Percentiles rank a stretch among this genome's conserved stretches.
These are phyloP conservation scores for Drosophila demipolita DNA, from an alignment of 2,888 invertebrate species.

Conservation along the genomic window DNA sequence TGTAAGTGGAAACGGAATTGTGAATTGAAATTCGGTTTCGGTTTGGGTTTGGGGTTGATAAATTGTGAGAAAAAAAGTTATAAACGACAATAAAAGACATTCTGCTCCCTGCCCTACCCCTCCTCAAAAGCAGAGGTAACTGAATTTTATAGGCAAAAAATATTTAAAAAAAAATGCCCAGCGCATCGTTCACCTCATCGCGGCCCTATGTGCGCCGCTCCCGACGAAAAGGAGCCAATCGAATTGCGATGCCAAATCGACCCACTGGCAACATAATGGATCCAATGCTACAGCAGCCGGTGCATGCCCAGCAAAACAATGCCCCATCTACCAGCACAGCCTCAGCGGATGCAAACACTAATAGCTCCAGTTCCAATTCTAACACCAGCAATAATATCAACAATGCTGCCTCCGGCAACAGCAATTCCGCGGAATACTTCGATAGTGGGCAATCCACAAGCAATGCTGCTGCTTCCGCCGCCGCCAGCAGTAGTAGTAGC, in stretches of 20 bases:
- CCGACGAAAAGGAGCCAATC: slow-evolving; percentile 95
- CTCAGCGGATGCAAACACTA: slow-evolving; percentile 13
- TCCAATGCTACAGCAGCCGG: slow-evolving; percentile 89
- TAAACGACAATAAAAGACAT: slow-evolving; percentile 46
- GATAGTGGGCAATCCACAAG: slow-evolving; percentile 69
- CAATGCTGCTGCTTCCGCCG: slow-evolving; percentile 24
- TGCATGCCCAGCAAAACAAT: slow-evolving; percentile 81
- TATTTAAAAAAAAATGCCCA: slow-evolving; percentile 88
- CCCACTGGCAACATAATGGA: slow-evolving; percentile 86
- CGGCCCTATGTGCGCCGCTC: slow-evolving; percentile 96
- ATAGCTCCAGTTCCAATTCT: slow-evolving; percentile 11
- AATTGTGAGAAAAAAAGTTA: slow-evolving; percentile 74
- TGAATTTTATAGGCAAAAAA: slow-evolving; percentile 49
- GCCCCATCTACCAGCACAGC: slow-evolving; percentile 42
- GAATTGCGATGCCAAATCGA: slow-evolving; percentile 86
- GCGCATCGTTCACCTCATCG: slow-evolving; percentile 97
- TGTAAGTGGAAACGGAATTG: slow-evolving; percentile 48
- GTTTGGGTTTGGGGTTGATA: slow-evolving; percentile 72
- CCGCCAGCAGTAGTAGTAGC: slow-evolving; percentile 28
- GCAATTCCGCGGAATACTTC: slow-evolving; percentile 62
- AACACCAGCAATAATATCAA: slow-evolving; percentile 6
- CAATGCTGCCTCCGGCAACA: slow-evolving; percentile 44
- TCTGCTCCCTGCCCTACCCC: slow-evolving; percentile 1
- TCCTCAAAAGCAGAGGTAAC: slow-evolving; percentile 2
- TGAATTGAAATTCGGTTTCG: slow-evolving; percentile 59